Base-by-base conservation (phyloP, 2,888 invertebrate genomes). In the Folsomia candida region DNA sequence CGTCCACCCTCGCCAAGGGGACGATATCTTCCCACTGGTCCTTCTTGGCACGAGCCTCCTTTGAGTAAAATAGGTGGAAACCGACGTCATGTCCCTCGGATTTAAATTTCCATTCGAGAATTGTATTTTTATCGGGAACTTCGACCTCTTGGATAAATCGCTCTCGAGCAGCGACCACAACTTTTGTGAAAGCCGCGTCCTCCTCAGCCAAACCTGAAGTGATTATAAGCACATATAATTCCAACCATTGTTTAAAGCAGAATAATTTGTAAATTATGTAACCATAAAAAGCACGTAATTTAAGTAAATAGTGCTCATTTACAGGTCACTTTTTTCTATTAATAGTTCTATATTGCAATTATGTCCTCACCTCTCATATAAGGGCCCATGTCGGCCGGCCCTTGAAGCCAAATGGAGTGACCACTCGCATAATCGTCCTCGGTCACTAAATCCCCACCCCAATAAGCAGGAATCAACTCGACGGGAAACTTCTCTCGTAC, bases 341-440 rank as follows among this genome's bases (percentile, higher is more conserved):
- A n/a, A n/a, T n/a, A n/a, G n/a, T n/a, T n/a, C n/a, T n/a, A n/a
- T n/a, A n/a, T n/a, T n/a, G n/a, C n/a, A n/a, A n/a, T n/a, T n/a
- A n/a, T n/a, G n/a, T n/a, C n/a, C n/a, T n/a, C n/a, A n/a, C n/a
- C n/a, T n/a, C n/a, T n/a, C n/a, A n/a, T n/a, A n/a, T n/a, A n/a
- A n/a, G n/a, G n/a, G n/a, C n/a, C n/a, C n/a, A n/a, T n/a, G n/a
- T n/a, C n/a, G n/a, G n/a, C n/a, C n/a, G n/a, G n/a, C n/a, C 51
- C 69, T 64, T 71, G 67, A 24, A 67, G 26, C 74, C 74, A 74
- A 6, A 74, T 51, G 20, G 64, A 57, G 11, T 2, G 27, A 57
- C 67, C 67, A 22, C 69, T 47, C 9, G 71, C 69, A 47, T 71
- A 74, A 64, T 68, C 71, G 25, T 59, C 60, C 51, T 74, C 71